These are phyloP conservation scores for Cynopterus sphinx DNA, from an alignment of 2,797 vertebrate genomes.

Conservation along the genomic window DNA sequence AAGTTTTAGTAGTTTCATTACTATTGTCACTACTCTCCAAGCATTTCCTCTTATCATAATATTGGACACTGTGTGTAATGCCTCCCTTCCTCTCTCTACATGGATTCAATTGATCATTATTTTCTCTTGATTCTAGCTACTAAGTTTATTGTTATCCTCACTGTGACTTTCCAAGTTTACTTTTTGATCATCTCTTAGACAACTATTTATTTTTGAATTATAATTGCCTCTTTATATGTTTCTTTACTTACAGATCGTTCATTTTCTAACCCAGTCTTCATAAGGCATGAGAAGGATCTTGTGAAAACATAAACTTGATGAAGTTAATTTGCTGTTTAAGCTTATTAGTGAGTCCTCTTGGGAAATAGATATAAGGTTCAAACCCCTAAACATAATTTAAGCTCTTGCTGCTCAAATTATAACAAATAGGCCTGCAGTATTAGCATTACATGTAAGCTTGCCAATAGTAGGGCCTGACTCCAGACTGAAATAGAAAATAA, in stretches of 20 bases:
- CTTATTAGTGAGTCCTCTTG: neutral
- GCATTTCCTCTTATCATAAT: neutral
- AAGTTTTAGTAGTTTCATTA: neutral
- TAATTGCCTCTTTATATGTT: neutral
- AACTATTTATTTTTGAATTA: neutral
- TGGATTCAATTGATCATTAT: neutral
- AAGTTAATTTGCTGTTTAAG: neutral
- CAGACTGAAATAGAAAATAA: neutral
- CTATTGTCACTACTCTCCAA: neutral
- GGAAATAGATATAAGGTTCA: neutral
- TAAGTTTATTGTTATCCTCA: neutral
- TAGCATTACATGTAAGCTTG: neutral
- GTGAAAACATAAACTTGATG: neutral
- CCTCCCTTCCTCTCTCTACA: neutral
- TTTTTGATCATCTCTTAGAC: neutral
- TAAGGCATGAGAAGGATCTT: neutral
- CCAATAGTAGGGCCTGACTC: neutral
- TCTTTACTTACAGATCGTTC: neutral
- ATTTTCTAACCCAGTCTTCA: neutral
- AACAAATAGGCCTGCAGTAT: neutral
- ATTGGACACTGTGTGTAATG: neutral
- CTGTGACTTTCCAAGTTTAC: neutral
- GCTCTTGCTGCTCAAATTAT: neutral
- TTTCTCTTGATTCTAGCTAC: neutral
- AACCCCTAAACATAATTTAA: neutral